Conservation (phyloP, 2,113 vertebrate genomes). For the Cettia cetti region DNA sequence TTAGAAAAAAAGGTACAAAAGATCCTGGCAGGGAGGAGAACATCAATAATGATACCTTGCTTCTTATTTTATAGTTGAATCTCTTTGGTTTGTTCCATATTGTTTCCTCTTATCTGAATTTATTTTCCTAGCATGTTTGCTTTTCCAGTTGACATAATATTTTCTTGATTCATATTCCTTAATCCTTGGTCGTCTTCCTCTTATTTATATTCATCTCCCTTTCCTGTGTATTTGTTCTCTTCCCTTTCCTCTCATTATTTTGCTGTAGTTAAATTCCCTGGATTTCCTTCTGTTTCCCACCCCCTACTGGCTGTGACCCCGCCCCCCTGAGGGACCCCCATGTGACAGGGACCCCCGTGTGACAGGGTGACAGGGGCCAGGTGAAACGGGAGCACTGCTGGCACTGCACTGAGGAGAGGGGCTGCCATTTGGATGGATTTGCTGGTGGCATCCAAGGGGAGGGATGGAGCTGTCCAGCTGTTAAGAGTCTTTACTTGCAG, state of each 20-base stretch:
- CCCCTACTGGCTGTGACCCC: background rate
- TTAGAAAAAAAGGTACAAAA: background rate
- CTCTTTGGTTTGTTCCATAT: background rate
- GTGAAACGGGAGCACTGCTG: background rate
- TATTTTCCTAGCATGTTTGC: background rate
- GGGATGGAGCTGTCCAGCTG: conserved; percentile 2
- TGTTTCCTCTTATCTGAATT: background rate
- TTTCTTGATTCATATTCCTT: background rate
- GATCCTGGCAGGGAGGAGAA: background rate
- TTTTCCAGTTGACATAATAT: background rate
- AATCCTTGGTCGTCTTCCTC: background rate
- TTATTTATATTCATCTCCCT: background rate
- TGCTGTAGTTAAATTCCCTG: background rate
- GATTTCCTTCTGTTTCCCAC: background rate
- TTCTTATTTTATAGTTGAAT: background rate
- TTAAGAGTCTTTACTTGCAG: conserved; percentile 33
- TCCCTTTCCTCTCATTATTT: background rate
- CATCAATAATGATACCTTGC: background rate
- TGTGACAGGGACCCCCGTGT: background rate
- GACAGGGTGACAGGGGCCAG: conserved; percentile 18
- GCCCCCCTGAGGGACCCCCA: background rate
- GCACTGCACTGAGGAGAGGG: background rate
- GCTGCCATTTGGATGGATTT: conserved; percentile 38
- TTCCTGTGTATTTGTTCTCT: background rate
- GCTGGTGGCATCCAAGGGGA: conserved; percentile 26